A percentile compares a stretch with the other conserved stretches of the same genome.
phyloP scores from a whole-genome alignment of 2,888 invertebrate species.

The Dryococelus australis region DNA sequence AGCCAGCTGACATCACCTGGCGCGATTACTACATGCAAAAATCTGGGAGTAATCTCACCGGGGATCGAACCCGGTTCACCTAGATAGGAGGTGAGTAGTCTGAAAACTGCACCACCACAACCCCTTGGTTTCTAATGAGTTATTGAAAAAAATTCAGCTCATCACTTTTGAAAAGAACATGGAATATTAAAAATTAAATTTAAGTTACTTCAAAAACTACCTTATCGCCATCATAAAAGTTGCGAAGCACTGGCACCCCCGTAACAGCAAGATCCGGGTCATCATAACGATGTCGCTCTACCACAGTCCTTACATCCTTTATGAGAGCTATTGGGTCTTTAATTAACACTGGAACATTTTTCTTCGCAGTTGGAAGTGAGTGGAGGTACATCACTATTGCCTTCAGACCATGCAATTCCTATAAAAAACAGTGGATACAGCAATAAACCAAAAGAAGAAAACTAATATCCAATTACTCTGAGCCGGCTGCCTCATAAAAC shows the following conservation, averaged over 20 bases:
- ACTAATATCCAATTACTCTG: background rate
- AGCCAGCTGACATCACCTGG: no score
- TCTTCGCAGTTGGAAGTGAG: slow-evolving; percentile 86
- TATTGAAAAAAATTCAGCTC: no score
- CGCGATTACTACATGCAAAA: no score
- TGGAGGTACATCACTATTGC: slow-evolving; percentile 92
- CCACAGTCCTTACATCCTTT: slow-evolving; percentile 85
- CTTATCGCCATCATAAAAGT: slow-evolving; percentile 55
- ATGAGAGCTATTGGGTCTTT: slow-evolving; percentile 89
- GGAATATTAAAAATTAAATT: background rate
- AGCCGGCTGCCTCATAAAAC: no score
- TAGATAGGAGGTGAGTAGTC: no score
- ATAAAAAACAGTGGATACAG: slow-evolving; percentile 47
- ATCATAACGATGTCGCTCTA: slow-evolving; percentile 89
- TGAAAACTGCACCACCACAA: no score
- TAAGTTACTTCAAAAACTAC: background rate
- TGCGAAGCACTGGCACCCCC: slow-evolving; percentile 76
- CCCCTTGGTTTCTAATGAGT: no score
- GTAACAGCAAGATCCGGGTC: slow-evolving; percentile 83
- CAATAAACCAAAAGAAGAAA: slow-evolving; percentile 29
- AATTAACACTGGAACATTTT: slow-evolving; percentile 90
- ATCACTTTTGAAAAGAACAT: no score
- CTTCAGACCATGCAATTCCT: slow-evolving; percentile 63
- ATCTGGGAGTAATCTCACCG: no score
- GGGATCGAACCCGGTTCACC: no score